Evolutionary conservation across 2,888 invertebrate genomes (phyloP), one percentile per base, ranked within the genome.

Genomic region (Chaitophorus viminalis): DNA sequence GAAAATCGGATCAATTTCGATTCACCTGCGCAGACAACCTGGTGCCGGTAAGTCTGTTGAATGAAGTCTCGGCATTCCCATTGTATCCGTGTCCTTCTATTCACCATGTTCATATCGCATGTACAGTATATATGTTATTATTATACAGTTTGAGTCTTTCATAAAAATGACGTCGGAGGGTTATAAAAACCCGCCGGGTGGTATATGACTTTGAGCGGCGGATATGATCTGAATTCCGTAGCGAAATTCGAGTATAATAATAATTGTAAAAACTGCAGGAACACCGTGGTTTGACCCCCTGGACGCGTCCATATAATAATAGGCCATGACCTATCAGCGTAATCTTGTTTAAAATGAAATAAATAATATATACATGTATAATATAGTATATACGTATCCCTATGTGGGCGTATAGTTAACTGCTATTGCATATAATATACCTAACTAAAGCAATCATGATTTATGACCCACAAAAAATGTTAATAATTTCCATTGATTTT

Each of bases 1-100:
- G 79, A 86, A 81, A 81, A 87, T 74, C 87, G 87, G 87, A 87
- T 81, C 79, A 75, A 81, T 87, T 87, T 81, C 65, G 87, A 81
- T 87, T 75, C 87, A 87, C 87, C 87, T 87, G 87, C 86, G 46
- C 82, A 76, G 84, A 84, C 84, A 65, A 68, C 77, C 77, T 29
- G 87, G 87, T 75, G 87, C 87, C 87, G 81, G 79, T 46, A 17
- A 81, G 87, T 87, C 87, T 87, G 79, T 60, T 79, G 78, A 79
- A 86, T 79, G 86, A 86, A 29, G 52, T 46, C 60, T 68, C 39
- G 76, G 84, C 68, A 68, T 85, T 70, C 60, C 86, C 86, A 86
- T 86, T 86, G 72, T 86, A 36, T 36, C 79, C 79, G 29, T 11
- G 79, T 79, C 54, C 77, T n/a, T 52, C 54, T 79, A 52, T 79